Evolutionary conservation across 2,888 invertebrate species (phyloP), one percentile per base, ranked within the genome.

Genomic region (Pardosa pseudoannulata): DNA sequence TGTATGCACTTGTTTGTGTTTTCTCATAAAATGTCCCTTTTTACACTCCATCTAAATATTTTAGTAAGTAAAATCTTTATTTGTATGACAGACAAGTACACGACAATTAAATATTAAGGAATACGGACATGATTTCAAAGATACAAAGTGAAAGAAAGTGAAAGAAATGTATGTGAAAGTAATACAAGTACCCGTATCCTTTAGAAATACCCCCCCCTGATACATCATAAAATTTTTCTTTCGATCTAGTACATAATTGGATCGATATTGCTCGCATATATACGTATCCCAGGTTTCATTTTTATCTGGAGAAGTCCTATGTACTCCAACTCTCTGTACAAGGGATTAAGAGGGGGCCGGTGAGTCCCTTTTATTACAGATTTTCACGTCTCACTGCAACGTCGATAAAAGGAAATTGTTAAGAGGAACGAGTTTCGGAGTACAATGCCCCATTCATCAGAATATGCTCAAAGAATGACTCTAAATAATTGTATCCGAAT

Each of bases 351-450:
- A 23, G 23, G 56, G 16, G 16, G 11, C 19, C 9, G 56, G 23
- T 56, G 56, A 56, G 19, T 23, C 23, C 56, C 56, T 56, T 56
- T 56, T 56, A 56, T 56, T 19, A 56, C 19, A 56, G 56, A 56
- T 56, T 56, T 56, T 56, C 56, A 56, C 56, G 56, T 56, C 23
- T 56, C 56, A 56, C 5, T 56, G 56, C 56, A 56, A 56, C 56
- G 19, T 56, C 56, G 56, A 56, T 56, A 56, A 56, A n/a, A 56
- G 23, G 56, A 56, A 23, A 23, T 56, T 56, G 23, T 56, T 56
- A 56, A 23, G 23, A 36, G 36, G 56, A 23, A 23, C 5, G 56
- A 23, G 56, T 2, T 56, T 56, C 56, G 6, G 11, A 56, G 23
- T 9, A 56, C 23, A 56, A 23, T 23, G 23, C 23, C 11, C 11